Base-by-base conservation (phyloP, 2,888 invertebrate genomes). In the Ferdinandea cuprea region DNA sequence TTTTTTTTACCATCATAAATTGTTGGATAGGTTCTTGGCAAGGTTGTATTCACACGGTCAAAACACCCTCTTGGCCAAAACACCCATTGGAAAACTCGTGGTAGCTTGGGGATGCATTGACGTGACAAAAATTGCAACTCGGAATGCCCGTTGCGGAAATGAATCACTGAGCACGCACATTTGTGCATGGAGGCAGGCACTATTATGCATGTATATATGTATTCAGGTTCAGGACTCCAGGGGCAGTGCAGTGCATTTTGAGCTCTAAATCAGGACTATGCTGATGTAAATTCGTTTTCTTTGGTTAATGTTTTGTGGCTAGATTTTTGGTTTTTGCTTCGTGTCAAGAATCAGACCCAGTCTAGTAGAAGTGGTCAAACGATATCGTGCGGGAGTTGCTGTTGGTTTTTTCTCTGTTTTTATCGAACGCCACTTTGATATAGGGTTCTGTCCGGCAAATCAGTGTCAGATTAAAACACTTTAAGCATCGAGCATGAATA, bases 161-260 rank as follows among this genome's bases (percentile, higher is more conserved):
- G 83, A 83, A 77, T 83, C 83, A 83, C 77, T 83, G 83, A 83
- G 72, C 83, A 83, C 83, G 83, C 83, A 83, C 83, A 77, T 83
- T 83, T 77, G 83, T 72, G 66, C 83, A 83, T 66, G 15, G 71
- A 15, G 48, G 66, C 66, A 71, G 54, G 65, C 35, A 48, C 21
- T n/a, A n/a, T n/a, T n/a, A 30, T 15, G 8, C 19, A 25, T 35
- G 46, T 46, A 25, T 25, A 28, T 9, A 7, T 52, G 54, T 56
- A 17, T 25, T 25, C 37, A 17, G 15, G 19, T 46, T 3, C 3
- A 52, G 74, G 66, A 76, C 59, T 59, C 42, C n/a, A n/a, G n/a
- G n/a, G n/a, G 8, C 15, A 30, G 8, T 50, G 30, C 46, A 30
- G 58, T 66, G 37, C 25, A 76, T 25, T 52, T 42, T n/a, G 42